phyloP scores from a whole-genome alignment of 2,797 vertebrate species.

The Falco columbarius region DNA sequence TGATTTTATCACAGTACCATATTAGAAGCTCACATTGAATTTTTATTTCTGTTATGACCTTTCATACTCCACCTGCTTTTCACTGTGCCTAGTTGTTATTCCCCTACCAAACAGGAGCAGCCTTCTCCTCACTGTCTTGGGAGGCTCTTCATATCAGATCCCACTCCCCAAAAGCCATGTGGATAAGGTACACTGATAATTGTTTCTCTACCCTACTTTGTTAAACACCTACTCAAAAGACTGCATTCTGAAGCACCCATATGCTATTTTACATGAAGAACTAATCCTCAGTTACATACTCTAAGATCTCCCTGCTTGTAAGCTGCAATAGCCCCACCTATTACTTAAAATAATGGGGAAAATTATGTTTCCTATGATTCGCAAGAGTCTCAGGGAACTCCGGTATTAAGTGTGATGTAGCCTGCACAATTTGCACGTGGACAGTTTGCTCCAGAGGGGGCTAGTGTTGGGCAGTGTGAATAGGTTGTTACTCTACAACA shows the following conservation, averaged over 20 bases:
- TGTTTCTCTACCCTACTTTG: background rate
- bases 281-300: background rate
- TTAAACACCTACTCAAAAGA: background rate
- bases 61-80: background rate
- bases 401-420: rapidly evolving
- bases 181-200: background rate
- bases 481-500: background rate
- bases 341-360: background rate
- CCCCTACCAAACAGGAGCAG: background rate
- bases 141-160: background rate
- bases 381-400: background rate
- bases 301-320: background rate
- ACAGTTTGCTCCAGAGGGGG: background rate
- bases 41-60: background rate
- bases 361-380: background rate
- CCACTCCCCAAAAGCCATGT: background rate
- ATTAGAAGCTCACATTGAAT: background rate
- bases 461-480: background rate
- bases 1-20: background rate
- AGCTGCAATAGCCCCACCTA: background rate
- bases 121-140: background rate
- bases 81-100: background rate
- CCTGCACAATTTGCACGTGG: background rate
- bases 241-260: background rate
- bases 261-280: background rate